Evolutionary conservation across 1,140 invertebrate species (phyloP), one percentile per base, ranked within the genome.

Genomic region (Bombus sibiricus): DNA sequence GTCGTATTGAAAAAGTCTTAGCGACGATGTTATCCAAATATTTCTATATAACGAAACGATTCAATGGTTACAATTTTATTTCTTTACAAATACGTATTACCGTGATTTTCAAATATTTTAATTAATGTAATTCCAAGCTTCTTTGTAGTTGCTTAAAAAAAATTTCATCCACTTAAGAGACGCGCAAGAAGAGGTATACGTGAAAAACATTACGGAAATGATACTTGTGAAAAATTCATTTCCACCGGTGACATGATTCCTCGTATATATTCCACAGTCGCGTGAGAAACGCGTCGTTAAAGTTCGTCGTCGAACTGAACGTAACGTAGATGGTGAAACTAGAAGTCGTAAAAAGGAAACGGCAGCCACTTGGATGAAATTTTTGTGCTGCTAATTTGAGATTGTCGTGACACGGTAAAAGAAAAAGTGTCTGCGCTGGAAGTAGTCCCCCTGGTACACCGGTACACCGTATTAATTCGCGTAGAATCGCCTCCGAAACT

Each of bases 401-500:
- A 77, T 77, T 77, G 39, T 68, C 47, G 13, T 8, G 39, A 79
- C 64, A 47, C 8, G 37, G 5, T 53, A 18, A 68, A 79, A 37
- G 22, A 15, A 32, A 32, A 47, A 34, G 25, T 34, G n/a, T 25
- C 47, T 8, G 18, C 47, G 47, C 47, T 53, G 47, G 1, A 53
- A 53, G 6, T 53, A 53, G 47, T 47, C 15, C 15, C 47, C 18
- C 47, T 8, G 47, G 47, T 22, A 53, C 47, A 22, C 18, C 47
- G 47, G 15, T 18, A 47, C 53, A 59, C 8, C n/a, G n/a, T 41
- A 73, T 73, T 22, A 85, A 80, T 66, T 85, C 22, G 28, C 43
- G 15, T 53, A 34, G 66, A 80, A 80, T 32, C 47, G 18, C 25
- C 41, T 22, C n/a, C 22, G 41, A 66, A 86, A 86, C 10, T 81